A percentile compares a stretch with the other conserved stretches of the same genome.
Evolutionary conservation across 2,113 vertebrate species (phyloP).

Genomic region (Vicugna pacos): DNA sequence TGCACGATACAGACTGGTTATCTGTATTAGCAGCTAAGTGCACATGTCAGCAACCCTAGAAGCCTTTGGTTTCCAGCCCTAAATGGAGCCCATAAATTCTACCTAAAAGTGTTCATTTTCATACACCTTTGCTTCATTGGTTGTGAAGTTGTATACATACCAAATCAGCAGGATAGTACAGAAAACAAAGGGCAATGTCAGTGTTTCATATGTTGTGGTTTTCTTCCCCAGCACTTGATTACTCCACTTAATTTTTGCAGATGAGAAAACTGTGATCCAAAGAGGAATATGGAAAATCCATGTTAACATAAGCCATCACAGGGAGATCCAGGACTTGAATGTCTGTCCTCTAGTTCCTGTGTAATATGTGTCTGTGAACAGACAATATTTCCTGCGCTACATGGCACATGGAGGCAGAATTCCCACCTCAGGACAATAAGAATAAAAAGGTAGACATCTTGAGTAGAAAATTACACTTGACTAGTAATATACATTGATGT

Average conservation of each 20-base stretch:
- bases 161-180: background rate
- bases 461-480: background rate
- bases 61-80: background rate
- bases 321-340: background rate
- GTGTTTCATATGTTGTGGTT: background rate
- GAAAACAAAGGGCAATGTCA: background rate
- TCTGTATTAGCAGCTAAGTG: background rate
- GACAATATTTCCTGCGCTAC: background rate
- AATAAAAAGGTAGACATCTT: background rate
- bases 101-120: background rate
- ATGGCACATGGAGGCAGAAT: background rate
- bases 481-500: background rate
- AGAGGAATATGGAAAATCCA: background rate
- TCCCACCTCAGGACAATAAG: background rate
- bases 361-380: background rate
- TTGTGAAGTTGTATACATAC: background rate
- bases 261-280: background rate
- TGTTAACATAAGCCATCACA: background rate
- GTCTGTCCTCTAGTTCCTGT: background rate
- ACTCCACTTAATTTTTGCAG: background rate
- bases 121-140: background rate
- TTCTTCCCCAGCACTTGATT: background rate
- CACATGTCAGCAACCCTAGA: background rate
- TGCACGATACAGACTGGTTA: background rate
- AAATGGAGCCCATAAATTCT: background rate